Evolutionary conservation across 2,797 vertebrate species (phyloP), one percentile per base, ranked within the genome.

Genomic region (Fratercula arctica): DNA sequence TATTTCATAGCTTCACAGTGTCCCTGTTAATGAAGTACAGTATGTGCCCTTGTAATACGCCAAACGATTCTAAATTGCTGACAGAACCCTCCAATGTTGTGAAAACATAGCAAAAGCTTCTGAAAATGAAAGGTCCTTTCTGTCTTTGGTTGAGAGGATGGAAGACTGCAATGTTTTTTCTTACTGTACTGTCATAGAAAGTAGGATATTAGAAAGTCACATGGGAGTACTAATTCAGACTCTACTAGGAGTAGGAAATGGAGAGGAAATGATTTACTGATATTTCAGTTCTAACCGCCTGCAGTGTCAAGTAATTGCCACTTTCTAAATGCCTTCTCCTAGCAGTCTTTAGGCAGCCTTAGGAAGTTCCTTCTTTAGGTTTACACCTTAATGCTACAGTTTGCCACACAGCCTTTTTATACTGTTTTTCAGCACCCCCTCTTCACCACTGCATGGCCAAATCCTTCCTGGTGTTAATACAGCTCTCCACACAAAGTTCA

Each of bases 1-100:
- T 84, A 9, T 93, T 97, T 93, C 67, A 87, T 96, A 94, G 95
- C 95, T 97, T 97, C 89, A 93, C 68, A 95, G 87, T 87, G 87
- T 70, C 64, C 46, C 23, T 91, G 54, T 84, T 97, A 97, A 97
- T 96, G 82, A 97, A 96, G 89, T 96, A 90, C 51, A 91, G 64
- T 93, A 46, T 81, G 57, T 92, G 75, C 68, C 35, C 81, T 93
- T 96, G 59, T 89, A 96, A 97, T 85, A 96, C 70, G 64, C 45
- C 39, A 87, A 83, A 92, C 92, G 2, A 93, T 95, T 96, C 77
- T 67, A 90, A 95, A 95, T 74, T 90, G 66, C 45, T 97, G 53
- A 81, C 56, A 93, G 78, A 87, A 73, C 85, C 48, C 26, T 70
- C 20, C 76, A 88, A 56, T 90, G 45, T 91, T 90, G 53, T 81